Evolutionary conservation across 2,113 vertebrate species (phyloP).

Genomic region (Triplophysa tibetana): DNA sequence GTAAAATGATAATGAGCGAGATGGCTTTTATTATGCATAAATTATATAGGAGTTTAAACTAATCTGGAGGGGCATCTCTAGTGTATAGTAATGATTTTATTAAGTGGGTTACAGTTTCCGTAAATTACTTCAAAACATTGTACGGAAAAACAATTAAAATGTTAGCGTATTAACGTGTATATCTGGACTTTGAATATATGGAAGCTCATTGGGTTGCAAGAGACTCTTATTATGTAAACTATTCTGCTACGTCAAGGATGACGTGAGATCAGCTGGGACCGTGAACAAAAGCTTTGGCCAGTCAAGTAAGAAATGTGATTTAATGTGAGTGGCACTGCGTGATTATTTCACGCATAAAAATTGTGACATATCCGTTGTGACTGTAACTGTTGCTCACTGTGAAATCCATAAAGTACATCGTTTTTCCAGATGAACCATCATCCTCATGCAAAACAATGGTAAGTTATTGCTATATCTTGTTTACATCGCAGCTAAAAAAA

Average conservation of each 20-base stretch:
- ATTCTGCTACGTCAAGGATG: slow-evolving; percentile 7
- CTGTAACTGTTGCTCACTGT: slow-evolving; percentile 7
- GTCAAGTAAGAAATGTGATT: neutral
- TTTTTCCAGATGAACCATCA: neutral
- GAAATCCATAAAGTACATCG: neutral
- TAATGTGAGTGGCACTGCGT: neutral
- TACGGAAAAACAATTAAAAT: too few relatives aligned
- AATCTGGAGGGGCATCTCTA: too few relatives aligned
- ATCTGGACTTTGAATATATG: too few relatives aligned
- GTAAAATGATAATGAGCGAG: too few relatives aligned
- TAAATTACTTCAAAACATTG: too few relatives aligned
- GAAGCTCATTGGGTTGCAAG: neutral
- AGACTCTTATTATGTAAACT: slow-evolving; percentile 44
- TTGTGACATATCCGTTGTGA: slow-evolving; percentile 1
- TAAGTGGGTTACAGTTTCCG: too few relatives aligned
- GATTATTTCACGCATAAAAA: neutral
- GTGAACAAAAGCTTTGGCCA: slow-evolving; percentile 36
- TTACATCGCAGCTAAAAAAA: neutral
- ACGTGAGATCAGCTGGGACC: slow-evolving; percentile 44
- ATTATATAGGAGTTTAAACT: too few relatives aligned
- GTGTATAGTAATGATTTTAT: too few relatives aligned
- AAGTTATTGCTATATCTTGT: neutral
- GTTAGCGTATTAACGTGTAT: too few relatives aligned
- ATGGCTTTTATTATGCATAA: too few relatives aligned
- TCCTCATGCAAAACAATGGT: slow-evolving; percentile 33